These are phyloP conservation scores for Monoplex corrugatus DNA, from an alignment of 2,888 invertebrate species.

Conservation along the genomic window DNA sequence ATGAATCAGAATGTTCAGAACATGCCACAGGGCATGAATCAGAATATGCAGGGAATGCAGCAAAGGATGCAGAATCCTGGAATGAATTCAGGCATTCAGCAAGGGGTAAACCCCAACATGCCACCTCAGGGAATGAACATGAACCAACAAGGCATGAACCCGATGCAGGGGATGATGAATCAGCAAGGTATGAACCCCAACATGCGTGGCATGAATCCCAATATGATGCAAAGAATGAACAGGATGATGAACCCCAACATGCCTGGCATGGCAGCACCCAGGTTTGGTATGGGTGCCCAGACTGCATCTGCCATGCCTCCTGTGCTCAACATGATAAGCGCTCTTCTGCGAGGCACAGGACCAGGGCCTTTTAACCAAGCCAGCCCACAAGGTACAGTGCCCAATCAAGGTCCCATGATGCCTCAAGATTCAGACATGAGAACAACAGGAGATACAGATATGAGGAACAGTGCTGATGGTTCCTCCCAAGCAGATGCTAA, in stretches of 20 bases:
- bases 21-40: conserved; percentile 41
- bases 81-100: conserved; percentile 42
- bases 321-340: conserved; percentile 61
- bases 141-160: conserved; percentile 46
- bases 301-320: conserved; percentile 51
- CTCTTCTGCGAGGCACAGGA: conserved; percentile 44
- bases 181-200: conserved; percentile 45
- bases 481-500: neutral
- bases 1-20: conserved; percentile 36
- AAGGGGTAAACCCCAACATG: conserved; percentile 39
- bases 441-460: neutral
- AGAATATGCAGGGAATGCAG: conserved; percentile 20
- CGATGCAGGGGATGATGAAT: conserved; percentile 47
- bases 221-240: conserved; percentile 50
- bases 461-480: neutral
- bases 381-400: conserved; percentile 3
- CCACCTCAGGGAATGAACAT: conserved; percentile 17
- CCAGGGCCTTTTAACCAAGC: conserved; percentile 23
- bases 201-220: conserved; percentile 55
- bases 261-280: conserved; percentile 1
- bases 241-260: conserved; percentile 37
- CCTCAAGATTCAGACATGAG: conserved; percentile 40
- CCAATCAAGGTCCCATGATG: conserved; percentile 18
- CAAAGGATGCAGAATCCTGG: conserved; percentile 38
- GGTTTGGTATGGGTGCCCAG: conserved; percentile 41